Evolutionary conservation across 1,140 invertebrate genomes (phyloP), one percentile per base, ranked within the genome.

Genomic region (Drosophila equinoxialis): DNA sequence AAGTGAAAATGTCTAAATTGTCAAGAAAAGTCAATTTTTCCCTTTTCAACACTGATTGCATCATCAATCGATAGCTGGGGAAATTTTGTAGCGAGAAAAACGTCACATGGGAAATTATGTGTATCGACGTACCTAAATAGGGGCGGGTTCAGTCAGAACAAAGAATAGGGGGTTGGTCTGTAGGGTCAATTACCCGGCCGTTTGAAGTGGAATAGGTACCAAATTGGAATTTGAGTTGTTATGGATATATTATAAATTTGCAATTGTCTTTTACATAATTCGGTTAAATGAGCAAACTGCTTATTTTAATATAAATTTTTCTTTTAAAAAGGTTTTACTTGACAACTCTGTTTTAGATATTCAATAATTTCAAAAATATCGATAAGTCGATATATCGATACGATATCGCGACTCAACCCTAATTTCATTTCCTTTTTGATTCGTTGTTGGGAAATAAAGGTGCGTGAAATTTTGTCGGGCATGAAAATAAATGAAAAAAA

Each of bases 361-460:
- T 51, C 8, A 20, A 51, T 51, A 51, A 10, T 1, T 23, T 4
- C 0, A 5, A 11, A 23, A 23, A 0, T 51, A 23, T 51, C 45
- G 45, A 51, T 51, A 51, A 13, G 0, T 59, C 35, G 33, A 59
- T 59, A 20, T 59, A 39, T 59, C 14, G 57, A 17, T 58, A 59
- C 14, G 33, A 17, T 35, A 59, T 10, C 33, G 57, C 20, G 8
- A 39, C 57, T 14, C 33, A 20, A 39, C 35, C 57, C 13, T 37
- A 14, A 20, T 59, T 66, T 37, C 58, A 37, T 90, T 91, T 79
- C 81, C 83, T 91, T 91, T 91, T 91, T 91, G 77, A 91, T 91
- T 91, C 85, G 90, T 91, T 91, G 78, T 91, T 90, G 90, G 90
- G 85, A 87, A 89, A 77, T 81, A 84, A 87, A 91, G 90, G 90